phyloP scores from a whole-genome alignment of 2,113 vertebrate species.

The Malaclemys terrapin region DNA sequence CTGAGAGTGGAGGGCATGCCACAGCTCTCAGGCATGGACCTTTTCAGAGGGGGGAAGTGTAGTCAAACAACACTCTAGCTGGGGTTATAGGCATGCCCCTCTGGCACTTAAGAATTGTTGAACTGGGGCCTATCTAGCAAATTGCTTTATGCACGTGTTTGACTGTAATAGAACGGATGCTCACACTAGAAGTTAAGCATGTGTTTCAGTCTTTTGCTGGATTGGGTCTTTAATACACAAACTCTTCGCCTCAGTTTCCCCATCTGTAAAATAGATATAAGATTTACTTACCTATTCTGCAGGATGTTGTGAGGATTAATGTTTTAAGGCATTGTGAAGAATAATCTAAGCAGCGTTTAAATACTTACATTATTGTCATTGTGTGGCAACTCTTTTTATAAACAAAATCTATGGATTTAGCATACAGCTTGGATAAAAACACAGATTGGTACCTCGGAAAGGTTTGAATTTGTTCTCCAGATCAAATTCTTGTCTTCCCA shows the following conservation, averaged over 20 bases:
- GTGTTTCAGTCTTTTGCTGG: neutral
- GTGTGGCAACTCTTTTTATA: neutral
- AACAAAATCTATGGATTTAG: neutral
- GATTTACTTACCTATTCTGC: neutral
- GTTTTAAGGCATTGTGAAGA: neutral
- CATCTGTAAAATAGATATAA: fast-evolving
- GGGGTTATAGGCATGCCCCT: neutral
- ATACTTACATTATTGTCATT: neutral
- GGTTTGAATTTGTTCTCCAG: conserved; percentile 99
- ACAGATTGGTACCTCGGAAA: conserved; percentile 89
- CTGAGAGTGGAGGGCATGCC: neutral
- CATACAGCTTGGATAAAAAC: conserved; percentile 4
- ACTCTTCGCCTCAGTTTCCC: neutral
- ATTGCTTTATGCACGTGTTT: neutral
- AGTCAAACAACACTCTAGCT: neutral
- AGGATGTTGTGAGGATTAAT: neutral
- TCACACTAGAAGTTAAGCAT: neutral
- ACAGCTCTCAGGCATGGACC: neutral
- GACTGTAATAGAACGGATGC: neutral
- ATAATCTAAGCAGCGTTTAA: neutral
- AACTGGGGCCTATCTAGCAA: neutral
- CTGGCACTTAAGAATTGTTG: too few species aligned
- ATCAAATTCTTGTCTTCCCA: conserved; percentile 98
- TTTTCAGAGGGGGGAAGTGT: neutral
- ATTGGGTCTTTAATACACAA: neutral